Evolutionary conservation across 2,113 vertebrate genomes (phyloP).

Genomic region (Oreochromis niloticus): DNA sequence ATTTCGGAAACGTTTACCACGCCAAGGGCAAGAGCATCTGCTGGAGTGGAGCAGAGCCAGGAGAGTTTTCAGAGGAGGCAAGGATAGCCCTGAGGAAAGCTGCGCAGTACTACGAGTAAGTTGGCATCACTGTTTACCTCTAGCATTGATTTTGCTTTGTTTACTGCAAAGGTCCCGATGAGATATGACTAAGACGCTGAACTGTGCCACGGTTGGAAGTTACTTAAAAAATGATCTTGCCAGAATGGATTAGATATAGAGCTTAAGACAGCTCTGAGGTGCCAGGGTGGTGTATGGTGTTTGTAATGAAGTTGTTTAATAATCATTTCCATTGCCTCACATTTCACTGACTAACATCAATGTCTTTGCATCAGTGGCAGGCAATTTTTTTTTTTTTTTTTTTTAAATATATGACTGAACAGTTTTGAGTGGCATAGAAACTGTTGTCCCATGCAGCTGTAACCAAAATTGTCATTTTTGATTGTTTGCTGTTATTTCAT

Average conservation of each 20-base stretch:
- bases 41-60: conserved; percentile 83
- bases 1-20: conserved; percentile 95
- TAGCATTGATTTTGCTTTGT: background rate
- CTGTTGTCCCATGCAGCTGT: fast-evolving
- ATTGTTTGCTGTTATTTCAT: background rate
- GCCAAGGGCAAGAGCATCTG: conserved; percentile 92
- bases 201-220: background rate
- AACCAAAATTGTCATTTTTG: background rate
- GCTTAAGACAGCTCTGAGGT: background rate
- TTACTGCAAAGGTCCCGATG: background rate
- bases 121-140: background rate
- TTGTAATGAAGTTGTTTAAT: background rate
- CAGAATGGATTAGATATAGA: background rate
- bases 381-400: background rate
- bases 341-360: background rate
- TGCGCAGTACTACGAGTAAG: conserved; percentile 93
- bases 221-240: background rate
- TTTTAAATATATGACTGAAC: background rate
- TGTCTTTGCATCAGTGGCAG: background rate
- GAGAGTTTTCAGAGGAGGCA: conserved; percentile 91
- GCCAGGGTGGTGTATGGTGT: background rate
- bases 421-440: background rate
- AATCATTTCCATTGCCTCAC: background rate
- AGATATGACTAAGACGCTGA: background rate
- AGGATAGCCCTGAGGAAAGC: conserved; percentile 84